Evolutionary conservation across 2,888 invertebrate genomes (phyloP).

Genomic region (Iphiclides podalirius): DNA sequence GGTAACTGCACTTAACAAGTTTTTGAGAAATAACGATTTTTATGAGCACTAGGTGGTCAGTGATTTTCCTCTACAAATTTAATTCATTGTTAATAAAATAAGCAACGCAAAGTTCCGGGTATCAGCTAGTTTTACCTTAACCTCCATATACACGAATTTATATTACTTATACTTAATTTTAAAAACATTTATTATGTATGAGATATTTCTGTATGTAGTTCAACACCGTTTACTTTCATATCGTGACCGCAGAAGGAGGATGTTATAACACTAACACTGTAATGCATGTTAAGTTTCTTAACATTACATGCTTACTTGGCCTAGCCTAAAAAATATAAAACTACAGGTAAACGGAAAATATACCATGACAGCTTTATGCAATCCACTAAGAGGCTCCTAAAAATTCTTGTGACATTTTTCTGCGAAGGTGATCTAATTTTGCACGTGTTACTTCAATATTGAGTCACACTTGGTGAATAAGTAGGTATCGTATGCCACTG

Average conservation of each 20-base stretch:
- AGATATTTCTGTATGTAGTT: not conserved
- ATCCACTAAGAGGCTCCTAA: not conserved
- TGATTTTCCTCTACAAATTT: too few relatives aligned
- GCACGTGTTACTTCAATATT: conserved; percentile 3
- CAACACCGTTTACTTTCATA: conserved; percentile 6
- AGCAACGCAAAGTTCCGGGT: too few relatives aligned
- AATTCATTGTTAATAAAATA: too few relatives aligned
- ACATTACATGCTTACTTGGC: too few relatives aligned
- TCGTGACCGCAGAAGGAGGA: conserved; percentile 10
- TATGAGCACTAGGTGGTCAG: too few relatives aligned
- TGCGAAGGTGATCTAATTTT: conserved; percentile 21
- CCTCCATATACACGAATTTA: too few relatives aligned
- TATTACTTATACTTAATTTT: too few relatives aligned
- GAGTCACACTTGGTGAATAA: conserved; percentile 13
- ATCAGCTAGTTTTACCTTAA: too few relatives aligned
- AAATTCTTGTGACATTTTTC: conserved; percentile 14
- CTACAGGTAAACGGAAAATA: not conserved
- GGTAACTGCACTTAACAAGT: too few relatives aligned
- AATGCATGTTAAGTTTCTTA: too few relatives aligned
- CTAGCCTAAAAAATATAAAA: too few relatives aligned
- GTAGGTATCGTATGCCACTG: not conserved
- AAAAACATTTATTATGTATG: not conserved
- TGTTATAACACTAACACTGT: not conserved
- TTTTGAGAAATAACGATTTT: too few relatives aligned
- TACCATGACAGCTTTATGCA: not conserved